Percentiles rank a stretch among this genome's conserved stretches.
phyloP scores from a whole-genome alignment of 2,113 vertebrate species.

The Notiomystis cincta region DNA sequence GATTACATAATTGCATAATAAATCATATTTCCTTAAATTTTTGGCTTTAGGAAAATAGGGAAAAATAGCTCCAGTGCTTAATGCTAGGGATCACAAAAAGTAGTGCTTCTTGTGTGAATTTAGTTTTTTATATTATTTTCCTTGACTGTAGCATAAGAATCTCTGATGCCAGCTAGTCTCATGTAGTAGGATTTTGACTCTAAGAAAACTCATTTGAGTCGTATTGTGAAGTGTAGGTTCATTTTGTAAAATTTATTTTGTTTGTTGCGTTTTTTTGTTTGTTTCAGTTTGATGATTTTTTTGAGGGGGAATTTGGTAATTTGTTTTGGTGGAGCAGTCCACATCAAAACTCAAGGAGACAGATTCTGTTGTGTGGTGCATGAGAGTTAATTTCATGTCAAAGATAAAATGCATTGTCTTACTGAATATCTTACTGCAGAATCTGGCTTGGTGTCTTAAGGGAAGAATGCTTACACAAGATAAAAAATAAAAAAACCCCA shows the following conservation, averaged over 20 bases:
- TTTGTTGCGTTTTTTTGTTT: not conserved
- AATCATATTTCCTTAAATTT: not conserved
- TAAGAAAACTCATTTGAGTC: not conserved
- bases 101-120: not conserved
- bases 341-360: not conserved
- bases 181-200: not conserved
- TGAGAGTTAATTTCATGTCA: not conserved
- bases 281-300: not conserved
- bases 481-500: not conserved
- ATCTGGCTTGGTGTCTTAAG: not conserved
- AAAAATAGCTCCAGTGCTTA: not conserved
- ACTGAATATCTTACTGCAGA: not conserved
- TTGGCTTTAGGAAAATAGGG: not conserved
- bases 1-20: not conserved
- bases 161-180: not conserved
- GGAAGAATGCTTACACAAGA: not conserved
- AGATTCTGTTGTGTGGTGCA: not conserved
- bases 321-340: not conserved
- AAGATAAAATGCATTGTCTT: not conserved
- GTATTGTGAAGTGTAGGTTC: not conserved
- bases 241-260: not conserved
- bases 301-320: fast-evolving
- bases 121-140: not conserved
- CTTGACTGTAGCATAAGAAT: not conserved
- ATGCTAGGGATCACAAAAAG: not conserved